phyloP scores from a whole-genome alignment of 2,888 invertebrate genomes.

The Nephrocerus scutellatus region DNA sequence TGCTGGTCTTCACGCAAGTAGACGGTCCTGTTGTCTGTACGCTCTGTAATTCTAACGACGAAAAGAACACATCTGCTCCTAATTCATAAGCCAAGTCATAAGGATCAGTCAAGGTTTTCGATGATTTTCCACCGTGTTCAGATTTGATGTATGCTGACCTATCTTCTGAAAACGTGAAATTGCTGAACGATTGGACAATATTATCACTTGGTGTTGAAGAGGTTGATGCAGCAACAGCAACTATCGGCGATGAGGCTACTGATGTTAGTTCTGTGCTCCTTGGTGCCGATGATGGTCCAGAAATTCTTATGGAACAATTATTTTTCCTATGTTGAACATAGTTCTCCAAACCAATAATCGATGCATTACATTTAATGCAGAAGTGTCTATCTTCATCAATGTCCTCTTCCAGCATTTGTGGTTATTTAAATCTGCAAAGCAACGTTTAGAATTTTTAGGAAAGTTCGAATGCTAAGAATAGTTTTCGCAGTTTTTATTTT shows the following conservation, averaged over 20 bases:
- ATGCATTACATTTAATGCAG: slow-evolving; percentile 78
- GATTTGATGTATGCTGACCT: slow-evolving; percentile 33
- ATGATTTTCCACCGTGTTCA: slow-evolving; percentile 35
- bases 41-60: slow-evolving; percentile 71
- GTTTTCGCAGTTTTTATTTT: not conserved
- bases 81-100: slow-evolving; percentile 55
- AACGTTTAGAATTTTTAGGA: not conserved
- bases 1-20: slow-evolving; percentile 48
- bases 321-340: slow-evolving; percentile 77
- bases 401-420: too few species aligned
- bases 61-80: slow-evolving; percentile 81
- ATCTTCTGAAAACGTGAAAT: slow-evolving; percentile 35
- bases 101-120: slow-evolving; percentile 37
- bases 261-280: not conserved
- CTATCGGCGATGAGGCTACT: slow-evolving; percentile 32
- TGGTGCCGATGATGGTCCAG: not conserved
- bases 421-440: slow-evolving; percentile 9
- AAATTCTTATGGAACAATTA: slow-evolving; percentile 52
- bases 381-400: slow-evolving; percentile 79
- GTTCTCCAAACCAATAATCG: slow-evolving; percentile 76
- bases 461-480: not conserved
- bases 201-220: slow-evolving; percentile 38
- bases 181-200: slow-evolving; percentile 35
- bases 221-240: slow-evolving; percentile 36
- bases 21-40: slow-evolving; percentile 41